Conservation (phyloP, 2,888 invertebrate species). For the Phalera bucephala region DNA sequence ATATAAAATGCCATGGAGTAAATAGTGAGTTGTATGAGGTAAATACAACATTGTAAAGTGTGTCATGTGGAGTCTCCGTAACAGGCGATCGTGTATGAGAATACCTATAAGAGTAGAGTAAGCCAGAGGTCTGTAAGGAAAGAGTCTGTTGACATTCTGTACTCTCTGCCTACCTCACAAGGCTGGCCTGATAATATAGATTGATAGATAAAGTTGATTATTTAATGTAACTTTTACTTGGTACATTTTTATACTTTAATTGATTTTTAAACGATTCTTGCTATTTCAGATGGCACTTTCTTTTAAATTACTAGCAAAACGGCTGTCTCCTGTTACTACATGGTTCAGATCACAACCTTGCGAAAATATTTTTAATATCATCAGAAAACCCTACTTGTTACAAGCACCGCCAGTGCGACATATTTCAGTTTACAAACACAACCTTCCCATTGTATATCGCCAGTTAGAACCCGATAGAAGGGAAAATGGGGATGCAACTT, state of each 20-base stretch:
- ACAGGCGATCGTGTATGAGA: too few relatives aligned
- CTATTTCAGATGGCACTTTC: slow-evolving; percentile 57
- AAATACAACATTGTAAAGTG: too few relatives aligned
- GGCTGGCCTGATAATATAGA: too few relatives aligned
- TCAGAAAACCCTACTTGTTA: not conserved
- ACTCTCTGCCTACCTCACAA: too few relatives aligned
- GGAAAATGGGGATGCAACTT: slow-evolving; percentile 30
- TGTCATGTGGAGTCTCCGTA: too few relatives aligned
- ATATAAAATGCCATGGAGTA: slow-evolving; percentile 31
- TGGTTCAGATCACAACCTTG: slow-evolving; percentile 13
- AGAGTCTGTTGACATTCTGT: too few relatives aligned
- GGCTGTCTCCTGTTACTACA: slow-evolving; percentile 28
- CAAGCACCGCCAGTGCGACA: slow-evolving; percentile 2
- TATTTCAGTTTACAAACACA: slow-evolving; percentile 9
- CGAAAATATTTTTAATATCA: not conserved
- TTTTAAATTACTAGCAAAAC: slow-evolving; percentile 38
- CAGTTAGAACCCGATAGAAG: slow-evolving; percentile 38
- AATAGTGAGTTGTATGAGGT: slow-evolving; percentile 26
- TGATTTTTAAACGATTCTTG: too few relatives aligned
- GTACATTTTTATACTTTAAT: too few relatives aligned
- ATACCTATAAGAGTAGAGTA: too few relatives aligned
- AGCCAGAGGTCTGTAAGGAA: too few relatives aligned
- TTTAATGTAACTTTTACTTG: too few relatives aligned
- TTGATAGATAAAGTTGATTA: too few relatives aligned
- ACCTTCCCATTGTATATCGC: slow-evolving; percentile 33